phyloP scores from a whole-genome alignment of 1,140 invertebrate species.

The Chlorops oryzae region DNA sequence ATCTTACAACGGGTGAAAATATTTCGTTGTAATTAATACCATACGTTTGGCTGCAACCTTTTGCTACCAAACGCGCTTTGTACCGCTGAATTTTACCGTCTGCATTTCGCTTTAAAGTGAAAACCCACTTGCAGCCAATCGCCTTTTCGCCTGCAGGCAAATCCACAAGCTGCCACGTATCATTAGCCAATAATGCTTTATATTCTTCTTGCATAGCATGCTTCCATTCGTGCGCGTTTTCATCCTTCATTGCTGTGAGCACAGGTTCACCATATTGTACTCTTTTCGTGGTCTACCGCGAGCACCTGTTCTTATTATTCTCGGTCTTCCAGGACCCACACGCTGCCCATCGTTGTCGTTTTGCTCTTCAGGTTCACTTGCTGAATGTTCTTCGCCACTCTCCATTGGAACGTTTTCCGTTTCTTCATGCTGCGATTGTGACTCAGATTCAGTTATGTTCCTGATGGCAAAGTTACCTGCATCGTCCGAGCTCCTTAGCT shows the following conservation, averaged over 20 bases:
- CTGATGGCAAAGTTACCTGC: neutral
- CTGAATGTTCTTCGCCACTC: neutral
- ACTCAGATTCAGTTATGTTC: neutral
- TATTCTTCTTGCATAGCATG: slow-evolving; percentile 18
- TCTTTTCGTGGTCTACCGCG: neutral
- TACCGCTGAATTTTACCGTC: slow-evolving; percentile 18
- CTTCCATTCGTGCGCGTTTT: slow-evolving; percentile 10
- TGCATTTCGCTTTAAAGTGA: slow-evolving; percentile 21
- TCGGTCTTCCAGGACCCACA: neutral
- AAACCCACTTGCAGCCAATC: slow-evolving; percentile 18
- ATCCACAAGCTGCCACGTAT: slow-evolving; percentile 18
- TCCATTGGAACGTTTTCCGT: neutral
- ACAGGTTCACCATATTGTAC: neutral
- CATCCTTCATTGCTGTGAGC: neutral
- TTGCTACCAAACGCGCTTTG: slow-evolving; percentile 45
- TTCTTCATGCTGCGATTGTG: neutral
- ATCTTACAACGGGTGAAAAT: slow-evolving; percentile 36
- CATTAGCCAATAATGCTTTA: slow-evolving; percentile 4
- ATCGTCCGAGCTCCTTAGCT: neutral
- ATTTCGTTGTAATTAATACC: slow-evolving; percentile 43
- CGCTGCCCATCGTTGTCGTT: no score
- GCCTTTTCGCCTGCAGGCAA: slow-evolving; percentile 10
- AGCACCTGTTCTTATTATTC: neutral
- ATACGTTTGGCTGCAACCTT: slow-evolving; percentile 27
- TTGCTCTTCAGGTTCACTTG: no score